These are phyloP conservation scores for Marisa cornuarietis DNA, from an alignment of 1,140 invertebrate species.

Conservation along the genomic window DNA sequence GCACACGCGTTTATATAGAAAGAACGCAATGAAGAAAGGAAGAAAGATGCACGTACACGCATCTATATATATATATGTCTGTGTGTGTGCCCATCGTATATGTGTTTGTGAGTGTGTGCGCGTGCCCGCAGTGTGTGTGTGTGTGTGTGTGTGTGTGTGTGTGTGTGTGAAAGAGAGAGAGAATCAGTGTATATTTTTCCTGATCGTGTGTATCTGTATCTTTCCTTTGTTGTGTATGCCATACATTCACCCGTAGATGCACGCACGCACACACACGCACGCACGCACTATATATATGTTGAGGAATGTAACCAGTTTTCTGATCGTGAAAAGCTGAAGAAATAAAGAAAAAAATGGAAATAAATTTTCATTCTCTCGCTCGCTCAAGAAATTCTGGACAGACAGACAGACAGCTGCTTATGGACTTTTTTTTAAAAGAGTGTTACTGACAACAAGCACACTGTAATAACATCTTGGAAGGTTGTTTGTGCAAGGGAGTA, in stretches of 20 bases:
- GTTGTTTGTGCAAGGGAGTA: background rate
- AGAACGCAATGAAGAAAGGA: too few species aligned
- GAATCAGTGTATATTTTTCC: background rate
- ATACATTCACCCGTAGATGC: too few species aligned
- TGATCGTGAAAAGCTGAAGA: background rate
- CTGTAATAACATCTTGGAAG: background rate
- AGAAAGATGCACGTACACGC: too few species aligned
- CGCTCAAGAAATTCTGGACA: background rate
- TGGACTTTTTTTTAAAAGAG: too few species aligned
- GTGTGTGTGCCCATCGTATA: too few species aligned
- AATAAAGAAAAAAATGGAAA: background rate
- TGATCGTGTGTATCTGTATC: too few species aligned
- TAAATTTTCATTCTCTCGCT: background rate
- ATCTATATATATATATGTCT: too few species aligned
- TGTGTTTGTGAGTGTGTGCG: conserved; percentile 6
- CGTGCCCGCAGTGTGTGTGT: too few species aligned
- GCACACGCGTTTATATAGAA: too few species aligned
- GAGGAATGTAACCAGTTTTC: background rate
- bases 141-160: conserved; percentile 9
- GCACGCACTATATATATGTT: background rate
- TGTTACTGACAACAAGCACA: background rate
- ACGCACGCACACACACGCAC: conserved; percentile 1
- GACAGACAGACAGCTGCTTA: background rate
- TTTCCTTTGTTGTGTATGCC: background rate
- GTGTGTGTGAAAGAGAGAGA: conserved; percentile 6